Base-by-base conservation (phyloP, 2,888 invertebrate species). In the Archips crataeganus region DNA sequence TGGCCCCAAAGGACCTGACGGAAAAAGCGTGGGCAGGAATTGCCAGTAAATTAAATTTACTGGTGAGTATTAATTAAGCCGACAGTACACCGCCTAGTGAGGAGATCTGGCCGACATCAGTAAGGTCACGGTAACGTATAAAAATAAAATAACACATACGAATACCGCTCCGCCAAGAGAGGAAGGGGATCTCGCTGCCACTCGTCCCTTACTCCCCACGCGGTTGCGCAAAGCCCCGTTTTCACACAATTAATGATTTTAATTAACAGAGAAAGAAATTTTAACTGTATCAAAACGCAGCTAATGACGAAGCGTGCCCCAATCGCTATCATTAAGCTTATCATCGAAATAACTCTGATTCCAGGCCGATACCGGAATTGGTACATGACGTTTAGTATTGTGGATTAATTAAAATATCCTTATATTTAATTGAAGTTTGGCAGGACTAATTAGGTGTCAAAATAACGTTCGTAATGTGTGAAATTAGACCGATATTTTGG, bases 211-310 rank as follows among this genome's bases (percentile, higher is more conserved):
- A 60, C 61, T 69, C 71, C 79, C 75, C 49, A 71, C 76, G 76
- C 71, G 36, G 63, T 64, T 73, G 68, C 77, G 79, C 81, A 82
- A 88, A 85, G 85, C 82, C 78, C 80, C 82, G 82, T 86, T 90
- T 88, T 87, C 86, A 85, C 86, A 88, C 88, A 90, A 89, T 91
- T 90, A 91, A 90, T 84, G 85, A 80, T 82, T 85, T 90, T 90
- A 91, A 91, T 91, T 92, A 90, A 88, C 79, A 84, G 84, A 85
- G 85, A 86, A 86, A 81, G 76, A 79, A 81, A 77, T 80, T 79
- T 82, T 82, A 84, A 86, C 84, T 84, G 85, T 85, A 87, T 83
- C 85, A 87, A 88, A 87, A 86, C 75, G 76, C 80, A 82, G 87
- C 84, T 86, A 87, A 88, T 85, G 86, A 84, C 81, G 79, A 80